Conservation (phyloP, 2,888 invertebrate species). For the Craniophora ligustri region DNA sequence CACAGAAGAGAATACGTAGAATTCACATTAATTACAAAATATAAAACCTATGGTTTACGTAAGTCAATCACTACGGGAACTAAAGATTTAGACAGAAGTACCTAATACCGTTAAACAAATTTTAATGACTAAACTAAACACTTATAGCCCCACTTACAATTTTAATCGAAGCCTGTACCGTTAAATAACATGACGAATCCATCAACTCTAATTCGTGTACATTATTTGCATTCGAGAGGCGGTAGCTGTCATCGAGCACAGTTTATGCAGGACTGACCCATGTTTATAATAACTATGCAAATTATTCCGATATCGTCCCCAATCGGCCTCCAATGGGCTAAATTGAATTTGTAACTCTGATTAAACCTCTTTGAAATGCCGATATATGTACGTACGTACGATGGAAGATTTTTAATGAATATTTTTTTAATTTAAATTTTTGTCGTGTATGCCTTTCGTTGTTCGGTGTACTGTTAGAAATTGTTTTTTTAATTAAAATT, state of each 20-base stretch:
- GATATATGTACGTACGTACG: constrained; percentile 67
- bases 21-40: too few species aligned
- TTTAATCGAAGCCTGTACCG: too few species aligned
- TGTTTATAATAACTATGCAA: constrained; percentile 88
- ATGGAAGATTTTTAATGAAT: constrained; percentile 60
- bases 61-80: too few species aligned
- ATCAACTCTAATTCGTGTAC: constrained; percentile 56
- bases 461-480: constrained; percentile 25
- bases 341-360: constrained; percentile 87
- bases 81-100: too few species aligned
- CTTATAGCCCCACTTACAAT: background rate
- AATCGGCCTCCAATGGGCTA: constrained; percentile 75
- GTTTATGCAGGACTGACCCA: constrained; percentile 85
- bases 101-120: too few species aligned
- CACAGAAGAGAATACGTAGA: too few species aligned
- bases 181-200: constrained; percentile 58
- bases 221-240: constrained; percentile 79
- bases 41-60: too few species aligned
- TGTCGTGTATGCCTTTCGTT: constrained; percentile 16
- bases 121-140: background rate
- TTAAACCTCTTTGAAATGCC: constrained; percentile 81
- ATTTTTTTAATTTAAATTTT: constrained; percentile 54
- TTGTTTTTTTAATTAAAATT: constrained; percentile 36
- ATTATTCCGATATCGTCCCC: constrained; percentile 83
- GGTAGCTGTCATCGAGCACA: constrained; percentile 78